Evolutionary conservation across 2,797 vertebrate genomes (phyloP), one percentile per base, ranked within the genome.

Genomic region (Schizothorax lantsangensis): DNA sequence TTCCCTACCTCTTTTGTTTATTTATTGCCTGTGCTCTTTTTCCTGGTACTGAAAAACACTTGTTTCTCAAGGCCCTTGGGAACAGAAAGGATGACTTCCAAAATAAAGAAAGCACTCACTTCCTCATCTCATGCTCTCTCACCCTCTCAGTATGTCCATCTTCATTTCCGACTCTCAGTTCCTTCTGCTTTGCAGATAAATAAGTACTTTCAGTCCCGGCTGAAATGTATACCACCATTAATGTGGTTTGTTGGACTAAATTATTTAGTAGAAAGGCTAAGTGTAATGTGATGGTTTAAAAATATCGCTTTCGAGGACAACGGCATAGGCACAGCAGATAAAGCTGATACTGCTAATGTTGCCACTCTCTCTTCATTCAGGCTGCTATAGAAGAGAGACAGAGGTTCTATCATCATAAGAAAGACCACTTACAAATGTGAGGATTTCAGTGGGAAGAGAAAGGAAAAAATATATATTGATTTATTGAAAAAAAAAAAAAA

Each of bases 201-300:
- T 93, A 94, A 93, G 92, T 89, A 87, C 92, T 92, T 90, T 92
- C 88, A 89, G 87, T 87, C 85, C 79, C 59, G 43, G 74, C 84
- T 88, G 85, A 91, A 92, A 92, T 91, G 87, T 90, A 92, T 93
- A 38, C 79, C 72, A 88, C 91, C 93, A 94, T 94, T 94, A 94
- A 94, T 92, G 92, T 84, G 91, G 90, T 94, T 95, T 93, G 91
- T 87, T 90, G 90, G 90, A 89, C 88, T 95, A 79, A 94, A 95
- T 95, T 91, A 95, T 95, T 94, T 90, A 95, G 79, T 2, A 15
- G 74, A 81, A 88, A 89, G 89, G 92, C 94, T 94, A 93, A 94
- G 93, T 94, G 94, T 94, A 93, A 92, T 91, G 91, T 93, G 93
- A 93, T 87, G 85, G 89, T 91, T 92, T 94, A 90, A 93, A 92